phyloP scores from a whole-genome alignment of 2,888 invertebrate genomes.

The Parochlus steinenii region DNA sequence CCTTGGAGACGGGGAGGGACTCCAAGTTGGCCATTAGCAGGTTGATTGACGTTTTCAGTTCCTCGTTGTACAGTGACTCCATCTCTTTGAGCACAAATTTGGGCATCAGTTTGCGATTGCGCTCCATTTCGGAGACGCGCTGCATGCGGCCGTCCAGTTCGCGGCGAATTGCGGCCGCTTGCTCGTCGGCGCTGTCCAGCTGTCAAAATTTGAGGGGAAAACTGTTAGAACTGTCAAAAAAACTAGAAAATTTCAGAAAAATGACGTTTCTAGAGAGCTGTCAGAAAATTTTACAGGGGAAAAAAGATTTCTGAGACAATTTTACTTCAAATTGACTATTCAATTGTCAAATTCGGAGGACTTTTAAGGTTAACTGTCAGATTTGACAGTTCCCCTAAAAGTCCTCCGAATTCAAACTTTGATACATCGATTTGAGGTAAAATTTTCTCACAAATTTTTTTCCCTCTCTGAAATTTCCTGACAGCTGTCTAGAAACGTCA shows the following conservation, averaged over 20 bases:
- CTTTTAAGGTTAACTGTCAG: not conserved
- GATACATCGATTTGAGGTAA: not conserved
- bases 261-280: not conserved
- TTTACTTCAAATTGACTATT: not conserved
- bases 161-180: constrained; percentile 96
- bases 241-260: not conserved
- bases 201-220: constrained; percentile 27
- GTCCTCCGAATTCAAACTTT: too few relatives aligned
- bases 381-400: not conserved
- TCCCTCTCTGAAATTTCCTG: constrained; percentile 6
- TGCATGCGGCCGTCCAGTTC: constrained; percentile 97
- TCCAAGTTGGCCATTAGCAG: constrained; percentile 97
- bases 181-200: constrained; percentile 98
- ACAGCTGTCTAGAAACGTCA: not conserved
- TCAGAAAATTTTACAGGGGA: too few relatives aligned
- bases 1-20: constrained; percentile 95
- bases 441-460: constrained; percentile 5
- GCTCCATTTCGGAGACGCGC: constrained; percentile 92
- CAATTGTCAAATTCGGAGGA: not conserved
- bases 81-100: constrained; percentile 99
- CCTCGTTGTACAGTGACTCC: constrained; percentile 98
- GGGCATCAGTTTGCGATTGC: constrained; percentile 94
- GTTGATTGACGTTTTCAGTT: constrained; percentile 93
- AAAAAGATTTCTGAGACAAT: too few relatives aligned
- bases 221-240: not conserved